phyloP scores from a whole-genome alignment of 2,797 vertebrate species.

The Sarcoramphus papa region DNA sequence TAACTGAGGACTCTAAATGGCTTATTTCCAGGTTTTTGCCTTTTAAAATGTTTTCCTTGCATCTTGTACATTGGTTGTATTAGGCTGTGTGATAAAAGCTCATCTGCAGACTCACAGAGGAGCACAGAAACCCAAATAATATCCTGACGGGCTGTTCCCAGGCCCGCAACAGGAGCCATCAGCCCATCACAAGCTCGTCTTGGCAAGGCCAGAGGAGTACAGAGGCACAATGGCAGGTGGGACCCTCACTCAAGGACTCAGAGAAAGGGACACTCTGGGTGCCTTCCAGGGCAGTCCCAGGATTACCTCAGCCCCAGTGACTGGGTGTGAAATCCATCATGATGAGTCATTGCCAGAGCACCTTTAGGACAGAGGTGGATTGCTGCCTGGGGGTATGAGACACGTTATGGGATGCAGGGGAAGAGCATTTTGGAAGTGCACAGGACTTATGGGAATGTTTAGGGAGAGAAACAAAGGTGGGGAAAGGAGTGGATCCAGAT shows the following conservation, averaged over 20 bases:
- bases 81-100: neutral
- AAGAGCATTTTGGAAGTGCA: neutral
- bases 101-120: neutral
- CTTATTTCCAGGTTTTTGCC: neutral
- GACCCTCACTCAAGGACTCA: neutral
- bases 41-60: neutral
- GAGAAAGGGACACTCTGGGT: neutral
- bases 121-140: neutral
- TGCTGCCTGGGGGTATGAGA: neutral
- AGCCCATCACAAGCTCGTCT: neutral
- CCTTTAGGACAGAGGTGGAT: neutral
- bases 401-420: neutral
- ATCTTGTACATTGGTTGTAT: neutral
- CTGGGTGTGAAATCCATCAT: neutral
- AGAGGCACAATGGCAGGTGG: neutral
- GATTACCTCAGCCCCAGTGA: neutral
- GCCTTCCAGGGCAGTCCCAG: neutral
- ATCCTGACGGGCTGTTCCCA: neutral
- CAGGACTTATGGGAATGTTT: neutral
- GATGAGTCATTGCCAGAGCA: neutral
- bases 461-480: neutral
- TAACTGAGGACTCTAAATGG: neutral
- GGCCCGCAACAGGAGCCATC: neutral
- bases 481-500: neutral
- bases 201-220: neutral